Evolutionary conservation across 2,113 vertebrate genomes (phyloP), one percentile per base, ranked within the genome.

Genomic region (Pyrgilauda ruficollis): DNA sequence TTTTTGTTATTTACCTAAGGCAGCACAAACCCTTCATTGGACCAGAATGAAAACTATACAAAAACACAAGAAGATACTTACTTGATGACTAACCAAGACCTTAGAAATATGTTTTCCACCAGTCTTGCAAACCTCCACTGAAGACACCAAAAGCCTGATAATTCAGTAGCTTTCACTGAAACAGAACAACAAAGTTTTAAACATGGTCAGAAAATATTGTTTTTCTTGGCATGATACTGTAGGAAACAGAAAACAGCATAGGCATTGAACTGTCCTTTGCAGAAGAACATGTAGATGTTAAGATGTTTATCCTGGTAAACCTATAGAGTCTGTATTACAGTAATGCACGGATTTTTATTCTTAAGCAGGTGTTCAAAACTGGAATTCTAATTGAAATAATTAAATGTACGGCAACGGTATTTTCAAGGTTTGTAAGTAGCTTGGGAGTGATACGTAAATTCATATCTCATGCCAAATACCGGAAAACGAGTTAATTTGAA

Each of bases 111-210:
- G 9, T 49, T 83, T 81, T 72, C 53, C 52, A 33, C 59, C 22
- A 68, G 14, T 43, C 63, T 75, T 80, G 8, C 1, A 15, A 76
- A 27, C 26, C 30, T 84, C 30, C 27, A 44, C n/a, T 78, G 80
- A 89, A 89, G 64, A 56, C 31, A 74, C 9, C 35, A 90, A 46
- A 69, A 76, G 24, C 6, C 13, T 41, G 50, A 80, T 7, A 53
- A 58, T 67, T 74, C 72, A 67, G 50, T 43, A 90, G 13, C 12
- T 70, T 94, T 84, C 85, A 90, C 95, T 96, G 85, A 86, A 96
- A 95, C 1, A 88, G 47, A 92, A 53, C 7, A 70, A 93, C 1
- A 78, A 56, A 50, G 2, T 55, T 88, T 55, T 84, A 11, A 93
- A 49, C 33, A 84, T 10, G 7, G 31, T 61, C 23, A 87, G 61